A percentile compares a stretch with the other conserved stretches of the same genome.
phyloP scores from a whole-genome alignment of 2,888 invertebrate genomes.

The Stenotaenia linearis region DNA sequence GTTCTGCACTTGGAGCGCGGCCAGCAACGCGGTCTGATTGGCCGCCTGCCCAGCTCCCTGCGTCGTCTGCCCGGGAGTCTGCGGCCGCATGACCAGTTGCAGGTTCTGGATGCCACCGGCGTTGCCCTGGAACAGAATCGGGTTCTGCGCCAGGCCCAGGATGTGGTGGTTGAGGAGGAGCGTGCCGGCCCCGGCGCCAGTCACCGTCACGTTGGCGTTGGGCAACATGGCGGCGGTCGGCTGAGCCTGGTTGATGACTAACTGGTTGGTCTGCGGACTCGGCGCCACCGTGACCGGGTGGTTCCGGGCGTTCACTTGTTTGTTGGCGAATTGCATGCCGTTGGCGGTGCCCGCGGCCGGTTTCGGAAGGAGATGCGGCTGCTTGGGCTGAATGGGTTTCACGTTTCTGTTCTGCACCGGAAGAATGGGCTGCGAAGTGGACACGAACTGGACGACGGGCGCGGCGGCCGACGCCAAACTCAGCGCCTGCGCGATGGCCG shows the following conservation, averaged over 20 bases:
- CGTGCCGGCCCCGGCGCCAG: constrained; percentile 31
- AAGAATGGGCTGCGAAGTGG: not conserved
- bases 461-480: constrained; percentile 49
- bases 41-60: not conserved
- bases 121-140: constrained; percentile 32
- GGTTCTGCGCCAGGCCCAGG: constrained; percentile 35
- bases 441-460: constrained; percentile 27
- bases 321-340: constrained; percentile 30
- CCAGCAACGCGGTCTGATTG: constrained; percentile 34
- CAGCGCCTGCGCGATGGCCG: constrained; percentile 48
- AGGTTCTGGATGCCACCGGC: constrained; percentile 35
- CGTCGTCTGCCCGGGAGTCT: constrained; percentile 7
- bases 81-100: constrained; percentile 35
- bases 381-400: constrained; percentile 54
- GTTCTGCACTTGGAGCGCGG: constrained; percentile 36
- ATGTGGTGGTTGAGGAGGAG: constrained; percentile 35
- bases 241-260: constrained; percentile 33
- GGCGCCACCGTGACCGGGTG: constrained; percentile 31
- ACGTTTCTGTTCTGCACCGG: constrained; percentile 40
- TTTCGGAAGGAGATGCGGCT: constrained; percentile 46
- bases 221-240: constrained; percentile 29
- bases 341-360: constrained; percentile 38
- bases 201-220: constrained; percentile 21
- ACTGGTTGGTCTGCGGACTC: constrained; percentile 28
- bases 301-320: constrained; percentile 30